phyloP scores from a whole-genome alignment of 2,797 vertebrate genomes.

The Neoniphon sammara region DNA sequence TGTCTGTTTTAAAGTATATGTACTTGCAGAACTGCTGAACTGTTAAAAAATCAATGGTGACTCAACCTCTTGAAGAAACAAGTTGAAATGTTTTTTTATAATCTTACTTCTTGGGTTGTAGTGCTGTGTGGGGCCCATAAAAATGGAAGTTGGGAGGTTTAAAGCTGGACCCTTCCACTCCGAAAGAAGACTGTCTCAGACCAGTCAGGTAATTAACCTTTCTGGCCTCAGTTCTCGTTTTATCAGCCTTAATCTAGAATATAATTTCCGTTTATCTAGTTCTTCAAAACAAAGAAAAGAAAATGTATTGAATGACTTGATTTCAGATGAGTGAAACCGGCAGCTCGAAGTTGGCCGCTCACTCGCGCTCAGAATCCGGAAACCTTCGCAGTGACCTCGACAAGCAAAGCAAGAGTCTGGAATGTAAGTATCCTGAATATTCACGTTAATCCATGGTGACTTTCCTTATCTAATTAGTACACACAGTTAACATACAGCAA shows the following conservation, averaged over 20 bases:
- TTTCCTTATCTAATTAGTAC: too few relatives aligned
- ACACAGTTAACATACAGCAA: too few relatives aligned
- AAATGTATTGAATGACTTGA: conserved; percentile 1
- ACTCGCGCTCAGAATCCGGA: conserved; percentile 79
- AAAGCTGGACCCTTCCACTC: conserved; percentile 95
- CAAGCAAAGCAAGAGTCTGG: conserved; percentile 76
- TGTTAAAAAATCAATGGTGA: not conserved
- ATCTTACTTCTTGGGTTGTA: conserved; percentile 63
- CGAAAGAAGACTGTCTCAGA: conserved; percentile 90
- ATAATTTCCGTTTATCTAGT: not conserved
- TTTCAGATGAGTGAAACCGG: conserved; percentile 80
- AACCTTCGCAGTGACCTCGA: conserved; percentile 79
- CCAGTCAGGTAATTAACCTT: conserved; percentile 87
- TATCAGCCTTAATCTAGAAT: not conserved
- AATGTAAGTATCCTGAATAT: conserved; percentile 79
- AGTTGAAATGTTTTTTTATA: not conserved
- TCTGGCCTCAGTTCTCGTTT: not conserved
- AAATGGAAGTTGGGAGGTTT: conserved; percentile 92
- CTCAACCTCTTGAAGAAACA: too few relatives aligned
- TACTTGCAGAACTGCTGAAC: not conserved
- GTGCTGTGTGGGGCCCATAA: conserved; percentile 93
- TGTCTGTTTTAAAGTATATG: not conserved
- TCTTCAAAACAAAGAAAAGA: not conserved
- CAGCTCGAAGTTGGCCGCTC: conserved; percentile 78
- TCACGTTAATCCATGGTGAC: too few relatives aligned